Base-by-base conservation (phyloP, 2,888 invertebrate genomes). In the Augochlorella aurata region DNA sequence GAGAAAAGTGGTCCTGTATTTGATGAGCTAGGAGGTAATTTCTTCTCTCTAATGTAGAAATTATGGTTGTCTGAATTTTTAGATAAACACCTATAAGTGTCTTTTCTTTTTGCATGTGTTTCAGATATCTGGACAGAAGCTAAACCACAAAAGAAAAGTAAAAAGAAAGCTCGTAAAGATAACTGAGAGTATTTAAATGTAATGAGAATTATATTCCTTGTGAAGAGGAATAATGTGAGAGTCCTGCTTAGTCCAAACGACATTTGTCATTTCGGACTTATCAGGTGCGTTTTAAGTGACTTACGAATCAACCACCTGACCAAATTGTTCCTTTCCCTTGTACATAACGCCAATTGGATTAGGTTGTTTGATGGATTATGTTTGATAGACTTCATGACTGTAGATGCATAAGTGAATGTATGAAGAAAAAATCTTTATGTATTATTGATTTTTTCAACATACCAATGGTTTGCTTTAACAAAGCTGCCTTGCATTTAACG, bases 101-200 rank as follows among this genome's bases (percentile, higher is more conserved):
- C 5, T 65, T 49, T 24, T 69, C 38, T 38, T 70, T 61, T 24
- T 45, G 54, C 47, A 61, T 16, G 14, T 85, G 75, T 93, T 93
- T 7, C 93, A 96, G 97, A 97, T 93, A 94, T 95, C 49, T 97
- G 97, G 97, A 96, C 96, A 88, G 97, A 97, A 91, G 95, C 97
- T 24, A 97, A 97, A 93, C 95, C 95, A 80, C 94, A 95, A 76
- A 97, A 96, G 93, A 97, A 97, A 91, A 95, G 95, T 94, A 97
- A 97, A 95, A 97, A 96, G 95, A 97, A 96, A 94, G 95, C 95
- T 81, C 96, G 97, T 91, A 96, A 96, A 92, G 96, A 96, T 91
- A 96, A 96, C 94, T 96, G 95, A 95, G 92, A 89, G 81, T 70
- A 65, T 78, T 84, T 83, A 63, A 69, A 63, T 18, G 45, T 78